A percentile compares a stretch with the other conserved stretches of the same genome.
phyloP scores from a whole-genome alignment of 2,113 vertebrate genomes.

The Bolborhynchus lineola region DNA sequence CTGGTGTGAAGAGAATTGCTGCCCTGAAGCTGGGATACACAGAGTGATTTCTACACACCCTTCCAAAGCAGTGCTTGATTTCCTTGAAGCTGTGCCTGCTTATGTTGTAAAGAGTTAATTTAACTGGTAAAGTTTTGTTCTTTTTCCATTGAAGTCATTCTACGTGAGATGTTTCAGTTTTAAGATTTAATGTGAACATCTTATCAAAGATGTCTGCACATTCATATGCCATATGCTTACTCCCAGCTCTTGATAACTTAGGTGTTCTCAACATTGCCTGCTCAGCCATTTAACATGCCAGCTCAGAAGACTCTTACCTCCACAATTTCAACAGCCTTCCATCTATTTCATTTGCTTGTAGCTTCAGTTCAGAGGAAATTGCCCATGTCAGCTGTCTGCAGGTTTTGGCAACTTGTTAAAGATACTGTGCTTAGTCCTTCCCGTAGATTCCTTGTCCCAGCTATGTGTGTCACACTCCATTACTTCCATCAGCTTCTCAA shows the following conservation, averaged over 20 bases:
- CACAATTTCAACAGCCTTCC: background rate
- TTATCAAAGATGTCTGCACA: background rate
- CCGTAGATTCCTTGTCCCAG: constrained; percentile 30
- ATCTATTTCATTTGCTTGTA: background rate
- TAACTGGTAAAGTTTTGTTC: background rate
- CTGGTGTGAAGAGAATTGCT: background rate
- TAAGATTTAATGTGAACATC: background rate
- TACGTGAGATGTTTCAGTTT: background rate
- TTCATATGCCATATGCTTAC: background rate
- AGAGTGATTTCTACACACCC: background rate
- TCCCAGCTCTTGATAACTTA: background rate
- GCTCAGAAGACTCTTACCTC: background rate
- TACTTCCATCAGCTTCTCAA: background rate
- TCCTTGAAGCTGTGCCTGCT: background rate
- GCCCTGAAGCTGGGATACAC: background rate
- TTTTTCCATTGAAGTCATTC: background rate
- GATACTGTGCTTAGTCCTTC: background rate
- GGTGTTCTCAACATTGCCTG: background rate
- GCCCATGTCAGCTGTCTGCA: background rate
- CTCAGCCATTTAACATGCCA: background rate
- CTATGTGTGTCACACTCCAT: constrained; percentile 20
- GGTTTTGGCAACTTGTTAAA: constrained; percentile 27
- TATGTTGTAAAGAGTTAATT: background rate
- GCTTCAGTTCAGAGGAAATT: background rate
- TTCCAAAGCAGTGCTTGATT: background rate